Percentiles rank a stretch among this genome's conserved stretches.
Conservation (phyloP, 30 jellyfish, hydroid and myxozoan species). For the Aurelia sp. region DNA sequence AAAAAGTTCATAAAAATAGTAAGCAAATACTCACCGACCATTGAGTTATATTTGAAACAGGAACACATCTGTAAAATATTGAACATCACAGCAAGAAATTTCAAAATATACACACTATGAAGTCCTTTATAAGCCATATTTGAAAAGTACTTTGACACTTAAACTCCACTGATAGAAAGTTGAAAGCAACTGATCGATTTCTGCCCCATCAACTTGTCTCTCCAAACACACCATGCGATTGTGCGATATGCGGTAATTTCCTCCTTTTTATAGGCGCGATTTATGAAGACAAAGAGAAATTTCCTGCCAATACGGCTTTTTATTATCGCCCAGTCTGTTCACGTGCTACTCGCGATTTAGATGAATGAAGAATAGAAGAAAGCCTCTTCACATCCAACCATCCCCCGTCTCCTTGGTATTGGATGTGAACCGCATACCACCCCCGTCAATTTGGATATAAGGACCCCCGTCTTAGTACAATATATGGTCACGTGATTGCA, state of each 20-base stretch:
- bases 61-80: no score
- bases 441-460: neutral
- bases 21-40: no score
- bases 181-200: no score
- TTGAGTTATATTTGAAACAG: no score
- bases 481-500: slow-evolving; percentile 15
- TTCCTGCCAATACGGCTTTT: neutral
- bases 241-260: neutral
- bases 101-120: no score
- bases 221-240: neutral
- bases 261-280: slow-evolving; percentile 39
- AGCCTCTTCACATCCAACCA: neutral
- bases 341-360: neutral
- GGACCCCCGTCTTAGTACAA: slow-evolving; percentile 24
- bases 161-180: no score
- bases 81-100: no score
- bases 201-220: no score
- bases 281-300: slow-evolving; percentile 1
- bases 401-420: slow-evolving; percentile 14
- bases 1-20: no score
- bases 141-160: no score
- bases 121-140: no score
- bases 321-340: slow-evolving; percentile 3
- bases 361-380: slow-evolving; percentile 8
- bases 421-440: neutral